These are phyloP conservation scores for Misgurnus anguillicaudatus DNA, from an alignment of 2,113 vertebrate genomes.

Conservation along the genomic window DNA sequence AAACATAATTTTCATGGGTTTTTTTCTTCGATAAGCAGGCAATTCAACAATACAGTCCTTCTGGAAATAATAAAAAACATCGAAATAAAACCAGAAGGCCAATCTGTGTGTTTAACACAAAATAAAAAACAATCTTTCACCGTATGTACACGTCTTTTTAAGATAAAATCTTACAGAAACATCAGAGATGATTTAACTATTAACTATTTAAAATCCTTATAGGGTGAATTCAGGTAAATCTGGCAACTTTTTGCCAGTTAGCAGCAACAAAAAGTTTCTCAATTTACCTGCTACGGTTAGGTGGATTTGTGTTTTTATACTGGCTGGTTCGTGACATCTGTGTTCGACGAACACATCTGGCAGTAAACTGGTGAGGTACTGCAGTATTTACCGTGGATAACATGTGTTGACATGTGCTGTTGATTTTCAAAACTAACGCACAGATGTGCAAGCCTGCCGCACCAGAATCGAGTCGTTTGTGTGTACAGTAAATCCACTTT, in stretches of 20 bases:
- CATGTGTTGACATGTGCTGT: not conserved
- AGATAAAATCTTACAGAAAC: not conserved
- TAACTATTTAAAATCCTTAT: not conserved
- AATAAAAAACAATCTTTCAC: not conserved
- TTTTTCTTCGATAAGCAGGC: constrained; percentile 42
- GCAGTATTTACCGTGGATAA: not conserved
- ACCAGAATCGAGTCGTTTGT: not conserved
- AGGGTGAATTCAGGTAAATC: not conserved
- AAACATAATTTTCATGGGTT: constrained; percentile 18
- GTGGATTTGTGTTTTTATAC: not conserved
- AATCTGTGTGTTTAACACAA: not conserved
- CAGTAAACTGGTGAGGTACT: constrained; percentile 24
- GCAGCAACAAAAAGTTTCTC: not conserved
- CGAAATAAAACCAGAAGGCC: not conserved
- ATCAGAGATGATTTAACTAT: not conserved
- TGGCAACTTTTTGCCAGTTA: not conserved
- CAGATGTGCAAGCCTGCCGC: not conserved
- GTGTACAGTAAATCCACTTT: not conserved
- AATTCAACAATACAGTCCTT: constrained; percentile 34
- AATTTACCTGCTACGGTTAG: not conserved
- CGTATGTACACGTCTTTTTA: constrained; percentile 14
- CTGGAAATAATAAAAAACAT: constrained; percentile 2
- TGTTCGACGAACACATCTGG: constrained; percentile 2
- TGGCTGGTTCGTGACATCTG: constrained; percentile 8
- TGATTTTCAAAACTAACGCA: not conserved